Conservation (phyloP, 2,113 vertebrate genomes). For the Gymnogyps californianus region DNA sequence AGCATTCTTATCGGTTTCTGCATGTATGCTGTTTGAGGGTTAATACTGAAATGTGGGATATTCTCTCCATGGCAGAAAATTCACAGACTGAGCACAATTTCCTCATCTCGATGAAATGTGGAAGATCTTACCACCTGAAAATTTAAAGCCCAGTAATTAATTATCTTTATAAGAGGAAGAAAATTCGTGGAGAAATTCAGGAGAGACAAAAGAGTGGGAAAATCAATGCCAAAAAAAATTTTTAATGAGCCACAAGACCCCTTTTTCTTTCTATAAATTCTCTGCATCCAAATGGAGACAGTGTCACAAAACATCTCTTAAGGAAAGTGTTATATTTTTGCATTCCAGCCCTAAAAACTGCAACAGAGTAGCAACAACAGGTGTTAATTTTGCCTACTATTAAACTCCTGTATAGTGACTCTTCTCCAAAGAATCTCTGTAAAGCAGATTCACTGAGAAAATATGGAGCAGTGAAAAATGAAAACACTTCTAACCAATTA, state of each 20-base stretch:
- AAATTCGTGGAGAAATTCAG: not conserved
- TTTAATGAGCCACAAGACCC: not conserved
- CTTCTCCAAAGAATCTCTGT: not conserved
- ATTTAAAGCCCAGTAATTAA: not conserved
- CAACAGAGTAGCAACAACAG: not conserved
- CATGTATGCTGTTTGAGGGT: rapidly evolving
- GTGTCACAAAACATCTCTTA: not conserved
- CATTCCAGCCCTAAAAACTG: not conserved
- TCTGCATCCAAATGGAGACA: not conserved
- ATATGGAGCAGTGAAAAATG: not conserved
- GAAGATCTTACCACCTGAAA: not conserved
- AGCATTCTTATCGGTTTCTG: not conserved
- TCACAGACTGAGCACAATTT: not conserved
- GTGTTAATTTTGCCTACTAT: not conserved
- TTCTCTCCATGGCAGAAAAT: not conserved
- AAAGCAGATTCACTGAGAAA: not conserved
- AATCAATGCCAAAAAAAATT: not conserved
- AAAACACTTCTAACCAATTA: not conserved
- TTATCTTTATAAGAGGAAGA: not conserved
- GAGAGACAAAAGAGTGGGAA: not conserved
- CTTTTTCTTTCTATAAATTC: not conserved
- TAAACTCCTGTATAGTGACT: not conserved
- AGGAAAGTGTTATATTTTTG: not conserved
- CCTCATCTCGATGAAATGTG: not conserved
- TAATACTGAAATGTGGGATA: not conserved